phyloP scores from a whole-genome alignment of 2,888 invertebrate genomes.

The Ptychoptera albimana region DNA sequence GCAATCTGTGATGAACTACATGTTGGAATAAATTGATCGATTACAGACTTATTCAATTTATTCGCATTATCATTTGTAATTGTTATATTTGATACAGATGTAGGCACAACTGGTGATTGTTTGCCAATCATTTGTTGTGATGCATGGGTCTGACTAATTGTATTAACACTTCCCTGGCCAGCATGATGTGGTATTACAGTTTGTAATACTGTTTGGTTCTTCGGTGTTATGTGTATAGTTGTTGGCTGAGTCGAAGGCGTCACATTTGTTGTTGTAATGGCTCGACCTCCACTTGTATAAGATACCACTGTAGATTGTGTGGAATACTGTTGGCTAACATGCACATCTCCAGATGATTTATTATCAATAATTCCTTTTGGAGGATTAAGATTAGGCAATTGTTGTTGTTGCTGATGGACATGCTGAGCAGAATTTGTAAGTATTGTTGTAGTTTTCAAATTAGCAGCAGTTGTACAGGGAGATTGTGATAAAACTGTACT shows the following conservation, averaged over 20 bases:
- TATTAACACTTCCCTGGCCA: neutral
- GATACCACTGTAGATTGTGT: constrained; percentile 26
- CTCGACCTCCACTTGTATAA: constrained; percentile 1
- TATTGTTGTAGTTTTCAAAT: constrained; percentile 15
- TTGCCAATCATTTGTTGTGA: constrained; percentile 3
- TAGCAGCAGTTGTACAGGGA: constrained; percentile 17
- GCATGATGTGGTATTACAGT: neutral
- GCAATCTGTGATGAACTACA: neutral
- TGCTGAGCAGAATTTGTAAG: constrained; percentile 16
- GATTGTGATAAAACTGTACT: constrained; percentile 30
- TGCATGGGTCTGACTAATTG: neutral
- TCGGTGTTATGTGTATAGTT: neutral
- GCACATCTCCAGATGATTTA: too few relatives aligned
- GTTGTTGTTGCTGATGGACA: neutral
- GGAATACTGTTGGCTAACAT: constrained; percentile 22
- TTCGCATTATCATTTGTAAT: neutral
- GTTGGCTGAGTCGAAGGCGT: neutral
- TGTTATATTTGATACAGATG: neutral
- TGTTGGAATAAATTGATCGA: neutral
- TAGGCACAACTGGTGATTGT: neutral
- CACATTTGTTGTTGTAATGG: neutral
- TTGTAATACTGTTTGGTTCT: neutral
- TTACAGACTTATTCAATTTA: neutral
- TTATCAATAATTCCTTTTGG: neutral
- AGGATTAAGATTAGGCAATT: neutral